Conservation (phyloP, 2,797 vertebrate species). For the Amblyraja radiata region DNA sequence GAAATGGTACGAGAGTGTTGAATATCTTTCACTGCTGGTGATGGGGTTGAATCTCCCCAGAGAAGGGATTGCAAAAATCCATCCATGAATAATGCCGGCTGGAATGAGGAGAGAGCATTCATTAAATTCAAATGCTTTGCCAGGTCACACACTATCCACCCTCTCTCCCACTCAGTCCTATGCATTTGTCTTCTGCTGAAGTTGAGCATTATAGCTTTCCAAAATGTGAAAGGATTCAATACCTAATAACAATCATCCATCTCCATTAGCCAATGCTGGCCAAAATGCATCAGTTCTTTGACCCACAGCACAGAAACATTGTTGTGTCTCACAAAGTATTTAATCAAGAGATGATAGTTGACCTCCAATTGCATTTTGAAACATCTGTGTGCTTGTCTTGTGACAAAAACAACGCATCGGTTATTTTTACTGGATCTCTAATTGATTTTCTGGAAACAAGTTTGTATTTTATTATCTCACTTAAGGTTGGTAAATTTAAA, state of each 20-base stretch:
- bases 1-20: neutral
- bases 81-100: neutral
- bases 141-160: neutral
- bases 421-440: neutral
- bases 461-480: neutral
- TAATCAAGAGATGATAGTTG: neutral
- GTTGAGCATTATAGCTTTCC: neutral
- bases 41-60: neutral
- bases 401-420: neutral
- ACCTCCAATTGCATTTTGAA: neutral
- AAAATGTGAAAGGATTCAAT: neutral
- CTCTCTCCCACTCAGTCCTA: neutral
- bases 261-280: neutral
- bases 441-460: neutral
- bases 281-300: neutral
- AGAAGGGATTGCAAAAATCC: neutral
- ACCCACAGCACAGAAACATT: neutral
- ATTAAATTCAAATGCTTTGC: neutral
- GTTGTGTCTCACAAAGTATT: neutral
- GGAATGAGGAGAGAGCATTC: neutral
- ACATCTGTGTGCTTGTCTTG: neutral
- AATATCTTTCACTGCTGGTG: neutral
- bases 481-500: neutral
- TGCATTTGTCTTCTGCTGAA: neutral
- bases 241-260: neutral